Conservation (phyloP, 2,888 invertebrate species). For the Colletes collaris region DNA sequence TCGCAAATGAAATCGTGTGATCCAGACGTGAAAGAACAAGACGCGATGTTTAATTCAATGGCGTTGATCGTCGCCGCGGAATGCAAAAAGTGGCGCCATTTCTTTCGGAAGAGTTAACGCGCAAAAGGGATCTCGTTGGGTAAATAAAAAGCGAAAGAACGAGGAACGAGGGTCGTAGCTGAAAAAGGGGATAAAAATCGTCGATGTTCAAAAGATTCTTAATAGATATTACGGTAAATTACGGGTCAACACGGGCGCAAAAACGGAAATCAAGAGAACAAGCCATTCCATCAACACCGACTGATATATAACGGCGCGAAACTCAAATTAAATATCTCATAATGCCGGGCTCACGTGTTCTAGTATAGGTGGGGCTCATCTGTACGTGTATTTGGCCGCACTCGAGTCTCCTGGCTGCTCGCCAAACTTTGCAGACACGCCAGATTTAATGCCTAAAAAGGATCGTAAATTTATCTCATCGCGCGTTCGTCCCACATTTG, state of each 20-base stretch:
- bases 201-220: conserved; percentile 31
- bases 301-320: conserved; percentile 69
- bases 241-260: conserved; percentile 44
- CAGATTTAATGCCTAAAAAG: conserved; percentile 75
- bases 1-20: too few relatives aligned
- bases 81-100: too few relatives aligned
- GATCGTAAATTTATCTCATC: conserved; percentile 74
- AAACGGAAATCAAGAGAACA: conserved; percentile 65
- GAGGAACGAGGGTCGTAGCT: too few relatives aligned
- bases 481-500: conserved; percentile 66
- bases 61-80: too few relatives aligned
- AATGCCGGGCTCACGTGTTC: conserved; percentile 62
- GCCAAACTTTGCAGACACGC: conserved; percentile 70
- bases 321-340: conserved; percentile 77
- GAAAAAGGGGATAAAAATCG: neutral
- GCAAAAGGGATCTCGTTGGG: too few relatives aligned
- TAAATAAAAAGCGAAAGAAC: too few relatives aligned
- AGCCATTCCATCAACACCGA: conserved; percentile 69
- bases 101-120: too few relatives aligned
- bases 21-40: too few relatives aligned
- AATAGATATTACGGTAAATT: conserved; percentile 62
- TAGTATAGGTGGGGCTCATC: conserved; percentile 22
- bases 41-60: too few relatives aligned
- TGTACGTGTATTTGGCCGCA: conserved; percentile 53
- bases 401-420: conserved; percentile 59